A percentile compares a stretch with the other conserved stretches of the same genome.
Conservation (phyloP, 1,140 invertebrate species). For the Aphis craccivora region DNA sequence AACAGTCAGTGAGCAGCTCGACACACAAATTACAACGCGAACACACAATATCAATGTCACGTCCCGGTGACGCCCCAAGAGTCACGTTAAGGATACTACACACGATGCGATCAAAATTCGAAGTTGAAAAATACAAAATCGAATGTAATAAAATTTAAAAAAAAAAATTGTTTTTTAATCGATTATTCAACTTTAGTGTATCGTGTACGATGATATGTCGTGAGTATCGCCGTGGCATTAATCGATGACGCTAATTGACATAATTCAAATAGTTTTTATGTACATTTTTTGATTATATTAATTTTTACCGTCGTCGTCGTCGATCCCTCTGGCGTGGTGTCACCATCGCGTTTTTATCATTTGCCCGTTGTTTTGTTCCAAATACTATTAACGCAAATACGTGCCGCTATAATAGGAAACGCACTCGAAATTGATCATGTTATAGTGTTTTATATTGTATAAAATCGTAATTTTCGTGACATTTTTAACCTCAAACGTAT, state of each 20-base stretch:
- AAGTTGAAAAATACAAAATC: background rate
- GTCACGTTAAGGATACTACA: background rate
- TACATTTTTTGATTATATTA: background rate
- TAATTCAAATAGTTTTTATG: background rate
- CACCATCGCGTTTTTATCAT: background rate
- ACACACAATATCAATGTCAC: background rate
- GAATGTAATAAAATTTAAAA: background rate
- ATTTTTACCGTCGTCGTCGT: background rate
- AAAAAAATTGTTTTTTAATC: slow-evolving; percentile 7
- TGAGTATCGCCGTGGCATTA: background rate
- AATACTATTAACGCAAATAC: background rate
- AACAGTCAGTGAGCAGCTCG: background rate
- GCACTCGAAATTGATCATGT: slow-evolving; percentile 2
- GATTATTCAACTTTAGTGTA: background rate
- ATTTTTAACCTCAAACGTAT: slow-evolving; percentile 18
- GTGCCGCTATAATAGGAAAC: background rate
- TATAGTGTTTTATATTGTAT: slow-evolving; percentile 15
- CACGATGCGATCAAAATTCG: background rate
- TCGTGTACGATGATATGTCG: background rate
- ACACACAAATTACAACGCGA: background rate
- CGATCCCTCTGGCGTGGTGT: background rate
- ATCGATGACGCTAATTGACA: background rate
- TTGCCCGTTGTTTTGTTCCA: background rate
- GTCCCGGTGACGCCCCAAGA: background rate
- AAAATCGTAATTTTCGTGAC: background rate